Evolutionary conservation across 2,888 invertebrate species (phyloP).

Genomic region (Clistopyga incitator): DNA sequence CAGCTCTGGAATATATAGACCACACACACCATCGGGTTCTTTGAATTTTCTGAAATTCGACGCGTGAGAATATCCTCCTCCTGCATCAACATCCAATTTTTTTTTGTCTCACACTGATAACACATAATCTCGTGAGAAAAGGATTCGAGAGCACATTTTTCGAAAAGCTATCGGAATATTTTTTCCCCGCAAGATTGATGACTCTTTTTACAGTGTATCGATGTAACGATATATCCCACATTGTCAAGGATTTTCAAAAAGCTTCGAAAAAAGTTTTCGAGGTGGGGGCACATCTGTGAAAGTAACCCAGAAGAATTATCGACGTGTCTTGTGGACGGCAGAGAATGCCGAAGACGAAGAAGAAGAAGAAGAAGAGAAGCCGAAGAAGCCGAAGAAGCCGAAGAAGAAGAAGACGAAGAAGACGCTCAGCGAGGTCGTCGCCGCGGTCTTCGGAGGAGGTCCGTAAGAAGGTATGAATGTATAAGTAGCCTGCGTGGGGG

Average conservation of each 20-base stretch:
- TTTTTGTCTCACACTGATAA: constrained; percentile 40
- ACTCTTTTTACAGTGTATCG: neutral
- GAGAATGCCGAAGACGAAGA: constrained; percentile 58
- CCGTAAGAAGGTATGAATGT: constrained; percentile 72
- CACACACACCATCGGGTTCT: constrained; percentile 37
- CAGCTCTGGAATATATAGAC: constrained; percentile 17
- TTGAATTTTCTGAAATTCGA: constrained; percentile 50
- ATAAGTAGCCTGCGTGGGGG: constrained; percentile 73
- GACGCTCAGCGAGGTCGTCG: constrained; percentile 67
- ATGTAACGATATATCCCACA: neutral
- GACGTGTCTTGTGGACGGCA: constrained; percentile 53
- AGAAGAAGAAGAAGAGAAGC: constrained; percentile 58
- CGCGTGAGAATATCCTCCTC: constrained; percentile 43
- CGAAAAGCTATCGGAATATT: neutral
- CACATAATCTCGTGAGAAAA: constrained; percentile 21
- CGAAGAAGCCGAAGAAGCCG: constrained; percentile 50
- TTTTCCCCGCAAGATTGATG: neutral
- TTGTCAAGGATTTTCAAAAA: neutral
- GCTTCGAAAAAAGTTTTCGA: neutral
- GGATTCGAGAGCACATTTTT: constrained; percentile 15
- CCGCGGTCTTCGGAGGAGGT: constrained; percentile 69
- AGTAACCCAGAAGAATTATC: constrained; percentile 63
- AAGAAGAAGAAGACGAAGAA: constrained; percentile 56
- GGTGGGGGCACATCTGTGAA: constrained; percentile 29
- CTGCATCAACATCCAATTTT: constrained; percentile 12